Conservation (phyloP, 2,888 invertebrate species). For the Eilema sororculum region DNA sequence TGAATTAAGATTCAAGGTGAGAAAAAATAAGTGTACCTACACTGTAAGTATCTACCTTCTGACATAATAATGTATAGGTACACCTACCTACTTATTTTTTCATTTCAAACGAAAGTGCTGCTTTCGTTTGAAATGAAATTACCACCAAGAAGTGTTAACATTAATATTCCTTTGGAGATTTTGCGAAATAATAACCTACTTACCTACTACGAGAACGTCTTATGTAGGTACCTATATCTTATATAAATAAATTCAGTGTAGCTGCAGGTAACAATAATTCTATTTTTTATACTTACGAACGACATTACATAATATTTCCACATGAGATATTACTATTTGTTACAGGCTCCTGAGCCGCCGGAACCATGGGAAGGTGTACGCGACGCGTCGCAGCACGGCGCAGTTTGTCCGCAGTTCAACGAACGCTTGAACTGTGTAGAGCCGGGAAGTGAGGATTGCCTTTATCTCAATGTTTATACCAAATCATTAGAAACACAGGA, state of each 20-base stretch:
- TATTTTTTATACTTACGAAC: not conserved
- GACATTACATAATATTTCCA: not conserved
- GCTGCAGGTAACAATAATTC: slow-evolving; percentile 9
- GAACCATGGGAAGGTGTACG: slow-evolving; percentile 74
- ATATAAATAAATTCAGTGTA: slow-evolving; percentile 26
- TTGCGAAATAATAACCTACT: not conserved
- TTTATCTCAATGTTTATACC: slow-evolving; percentile 90
- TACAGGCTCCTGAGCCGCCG: slow-evolving; percentile 78
- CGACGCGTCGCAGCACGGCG: slow-evolving; percentile 75
- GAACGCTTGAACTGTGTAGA: slow-evolving; percentile 81
- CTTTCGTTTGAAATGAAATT: not conserved
- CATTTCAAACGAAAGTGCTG: not conserved
- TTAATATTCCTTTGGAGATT: slow-evolving; percentile 55
- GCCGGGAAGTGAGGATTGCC: slow-evolving; percentile 88
- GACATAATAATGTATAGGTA: not conserved
- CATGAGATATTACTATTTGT: slow-evolving; percentile 8
- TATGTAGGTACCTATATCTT: slow-evolving; percentile 10
- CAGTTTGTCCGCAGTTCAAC: slow-evolving; percentile 81
- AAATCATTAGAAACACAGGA: slow-evolving; percentile 56
- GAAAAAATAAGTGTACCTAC: slow-evolving; percentile 42
- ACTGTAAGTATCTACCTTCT: slow-evolving; percentile 22
- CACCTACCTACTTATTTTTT: not conserved
- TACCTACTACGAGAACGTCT: too few species aligned
- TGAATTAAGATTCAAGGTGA: slow-evolving; percentile 88
- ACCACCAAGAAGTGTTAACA: slow-evolving; percentile 29